These are phyloP conservation scores for western clawed frog (Xenopus tropicalis) DNA, from an alignment of 2,113 vertebrate species.

Conservation along the genomic window UCB_Xtro_10.0 CM004448.2:89096001-89096500, in stretches of 20 bases:
- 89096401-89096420: slow-evolving; percentile 68
- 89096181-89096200: too few species aligned
- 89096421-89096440: not conserved
- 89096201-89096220: too few species aligned
- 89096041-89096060: too few species aligned
- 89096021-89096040: too few species aligned
- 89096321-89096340: slow-evolving; percentile 52
- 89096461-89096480: not conserved
- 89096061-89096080: too few species aligned
- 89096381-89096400: slow-evolving; percentile 56
- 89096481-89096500: not conserved
- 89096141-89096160: too few species aligned
- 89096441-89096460: not conserved
- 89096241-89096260: slow-evolving; percentile 28
- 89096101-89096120: too few species aligned
- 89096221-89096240: not conserved
- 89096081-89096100: too few species aligned
- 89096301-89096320: slow-evolving; percentile 28
- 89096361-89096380: slow-evolving; percentile 58
- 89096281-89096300: not conserved
- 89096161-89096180: too few species aligned
- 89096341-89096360: slow-evolving; percentile 75
- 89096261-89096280: slow-evolving; percentile 15
- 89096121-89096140: too few species aligned
- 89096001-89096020: too few species aligned